These are phyloP conservation scores for Brachionus koreanus DNA, from an alignment of 1,140 invertebrate species.

Conservation along the genomic window DNA sequence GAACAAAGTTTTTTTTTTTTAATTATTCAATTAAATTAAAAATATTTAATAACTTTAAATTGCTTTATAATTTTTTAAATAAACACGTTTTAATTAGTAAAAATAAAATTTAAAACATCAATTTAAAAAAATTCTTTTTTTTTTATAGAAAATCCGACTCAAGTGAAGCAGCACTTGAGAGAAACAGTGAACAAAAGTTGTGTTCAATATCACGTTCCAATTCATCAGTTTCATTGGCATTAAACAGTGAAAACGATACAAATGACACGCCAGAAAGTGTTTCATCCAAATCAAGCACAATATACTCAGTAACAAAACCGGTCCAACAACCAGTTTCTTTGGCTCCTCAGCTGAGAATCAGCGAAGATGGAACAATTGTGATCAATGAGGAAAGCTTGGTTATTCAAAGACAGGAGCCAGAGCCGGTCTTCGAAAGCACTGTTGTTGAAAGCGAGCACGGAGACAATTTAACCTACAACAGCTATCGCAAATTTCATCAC, in stretches of 20 bases:
- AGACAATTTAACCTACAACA: conserved; percentile 41
- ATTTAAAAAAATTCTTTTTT: no score
- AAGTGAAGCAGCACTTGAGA: neutral
- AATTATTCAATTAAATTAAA: no score
- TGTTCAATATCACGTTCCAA: neutral
- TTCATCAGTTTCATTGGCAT: conserved; percentile 6
- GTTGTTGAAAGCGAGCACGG: conserved; percentile 5
- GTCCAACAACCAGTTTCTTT: neutral
- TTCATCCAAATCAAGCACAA: conserved; percentile 24
- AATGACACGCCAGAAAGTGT: conserved; percentile 8
- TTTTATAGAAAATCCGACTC: conserved; percentile 6
- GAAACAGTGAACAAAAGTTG: neutral
- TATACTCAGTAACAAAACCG: neutral
- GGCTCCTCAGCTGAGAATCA: conserved; percentile 41
- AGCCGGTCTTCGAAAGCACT: neutral
- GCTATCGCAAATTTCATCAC: conserved; percentile 43
- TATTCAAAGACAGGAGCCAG: neutral
- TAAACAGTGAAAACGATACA: conserved; percentile 13
- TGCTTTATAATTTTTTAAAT: no score
- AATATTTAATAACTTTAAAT: no score
- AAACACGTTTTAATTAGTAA: no score
- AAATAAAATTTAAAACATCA: no score
- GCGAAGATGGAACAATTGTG: conserved; percentile 26
- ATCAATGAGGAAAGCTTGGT: conserved; percentile 44
- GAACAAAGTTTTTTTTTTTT: no score